These are phyloP conservation scores for Yponomeuta cagnagella DNA, from an alignment of 2,888 invertebrate species.

Conservation along the genomic window DNA sequence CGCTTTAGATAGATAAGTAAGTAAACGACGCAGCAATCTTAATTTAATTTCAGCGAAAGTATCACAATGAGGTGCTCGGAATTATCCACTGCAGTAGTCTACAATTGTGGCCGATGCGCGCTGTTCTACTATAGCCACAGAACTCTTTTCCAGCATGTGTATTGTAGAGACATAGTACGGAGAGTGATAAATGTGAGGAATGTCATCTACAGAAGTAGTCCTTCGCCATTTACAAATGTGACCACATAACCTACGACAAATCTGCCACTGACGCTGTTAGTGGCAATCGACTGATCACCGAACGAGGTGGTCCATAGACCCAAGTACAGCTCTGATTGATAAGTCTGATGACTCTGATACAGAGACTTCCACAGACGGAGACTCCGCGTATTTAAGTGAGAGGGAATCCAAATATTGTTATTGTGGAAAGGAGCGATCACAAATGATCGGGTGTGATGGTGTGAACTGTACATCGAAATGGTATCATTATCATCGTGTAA, in stretches of 20 bases:
- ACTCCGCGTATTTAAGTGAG: slow-evolving; percentile 17
- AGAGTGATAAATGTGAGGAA: slow-evolving; percentile 40
- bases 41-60: neutral
- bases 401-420: slow-evolving; percentile 41
- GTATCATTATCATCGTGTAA: slow-evolving; percentile 55
- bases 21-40: neutral
- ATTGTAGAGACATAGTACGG: slow-evolving; percentile 55
- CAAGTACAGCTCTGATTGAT: neutral
- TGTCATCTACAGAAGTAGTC: slow-evolving; percentile 46
- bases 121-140: slow-evolving; percentile 46
- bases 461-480: slow-evolving; percentile 41
- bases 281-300: neutral
- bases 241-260: slow-evolving; percentile 39
- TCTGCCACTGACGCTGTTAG: slow-evolving; percentile 18
- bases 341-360: neutral
- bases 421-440: slow-evolving; percentile 40
- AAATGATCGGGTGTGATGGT: slow-evolving; percentile 57
- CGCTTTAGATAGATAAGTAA: too few species aligned
- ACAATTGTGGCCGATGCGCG: slow-evolving; percentile 43
- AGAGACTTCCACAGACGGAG: neutral
- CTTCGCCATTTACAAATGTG: slow-evolving; percentile 47
- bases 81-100: slow-evolving; percentile 15
- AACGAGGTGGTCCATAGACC: neutral
- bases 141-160: slow-evolving; percentile 49
- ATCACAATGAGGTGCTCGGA: slow-evolving; percentile 10